Percentiles rank a stretch among this genome's conserved stretches.
Evolutionary conservation across 2,113 vertebrate species (phyloP).

Genomic region (Rhodinocichla rosea): DNA sequence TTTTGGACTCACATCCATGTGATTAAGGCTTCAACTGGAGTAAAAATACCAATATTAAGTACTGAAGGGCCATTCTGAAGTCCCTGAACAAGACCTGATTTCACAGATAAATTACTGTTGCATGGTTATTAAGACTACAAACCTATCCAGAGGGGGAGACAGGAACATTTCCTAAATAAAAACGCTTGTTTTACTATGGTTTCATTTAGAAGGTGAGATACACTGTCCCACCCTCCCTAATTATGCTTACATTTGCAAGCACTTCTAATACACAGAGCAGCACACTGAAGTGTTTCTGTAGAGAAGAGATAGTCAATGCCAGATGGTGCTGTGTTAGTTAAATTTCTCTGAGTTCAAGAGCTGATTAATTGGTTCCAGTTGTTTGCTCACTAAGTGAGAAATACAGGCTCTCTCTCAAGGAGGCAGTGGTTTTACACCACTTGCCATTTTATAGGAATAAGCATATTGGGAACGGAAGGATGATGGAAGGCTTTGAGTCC

Average conservation of each 20-base stretch:
- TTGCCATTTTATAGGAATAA: not conserved
- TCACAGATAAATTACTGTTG: not conserved
- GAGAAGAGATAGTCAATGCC: not conserved
- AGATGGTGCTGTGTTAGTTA: constrained; percentile 10
- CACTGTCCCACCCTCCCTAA: not conserved
- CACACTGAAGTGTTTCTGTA: not conserved
- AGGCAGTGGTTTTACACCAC: not conserved
- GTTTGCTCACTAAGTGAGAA: constrained; percentile 31
- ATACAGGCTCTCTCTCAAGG: not conserved
- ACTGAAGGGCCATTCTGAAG: not conserved
- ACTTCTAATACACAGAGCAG: not conserved
- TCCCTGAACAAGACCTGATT: not conserved
- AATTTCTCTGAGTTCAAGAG: constrained; percentile 13
- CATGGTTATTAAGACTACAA: not conserved
- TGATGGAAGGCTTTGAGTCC: not conserved
- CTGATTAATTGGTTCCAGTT: constrained; percentile 49
- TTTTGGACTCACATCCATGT: not conserved
- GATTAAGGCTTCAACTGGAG: not conserved
- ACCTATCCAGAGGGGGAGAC: not conserved
- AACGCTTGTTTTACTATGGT: not conserved
- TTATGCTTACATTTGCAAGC: not conserved
- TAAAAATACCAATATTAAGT: not conserved
- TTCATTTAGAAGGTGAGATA: not conserved
- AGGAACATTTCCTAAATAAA: not conserved
- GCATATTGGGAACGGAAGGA: not conserved